A percentile compares a stretch with the other conserved stretches of the same genome.
These are phyloP conservation scores for Sander lucioperca DNA, from an alignment of 2,113 vertebrate genomes.

Conservation along the genomic window DNA sequence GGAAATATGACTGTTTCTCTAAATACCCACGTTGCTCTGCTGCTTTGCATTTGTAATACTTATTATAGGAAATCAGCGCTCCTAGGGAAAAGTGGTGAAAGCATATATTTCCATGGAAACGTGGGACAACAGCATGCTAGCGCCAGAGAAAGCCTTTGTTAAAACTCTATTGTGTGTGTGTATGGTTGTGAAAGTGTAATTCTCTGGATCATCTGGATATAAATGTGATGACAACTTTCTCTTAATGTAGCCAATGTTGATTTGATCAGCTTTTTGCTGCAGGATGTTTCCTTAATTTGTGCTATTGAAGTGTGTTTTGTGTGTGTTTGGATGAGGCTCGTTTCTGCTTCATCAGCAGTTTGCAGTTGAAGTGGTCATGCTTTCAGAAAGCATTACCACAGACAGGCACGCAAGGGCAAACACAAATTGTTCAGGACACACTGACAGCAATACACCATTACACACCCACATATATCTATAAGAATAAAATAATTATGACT, in stretches of 20 bases:
- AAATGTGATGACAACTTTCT: not conserved
- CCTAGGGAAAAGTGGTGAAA: not conserved
- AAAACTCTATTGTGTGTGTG: not conserved
- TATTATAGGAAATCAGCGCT: not conserved
- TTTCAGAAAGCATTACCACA: conserved; percentile 55
- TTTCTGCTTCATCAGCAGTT: conserved; percentile 37
- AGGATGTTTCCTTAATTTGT: not conserved
- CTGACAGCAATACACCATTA: not conserved
- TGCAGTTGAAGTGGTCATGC: conserved; percentile 46
- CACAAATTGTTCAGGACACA: conserved; percentile 10
- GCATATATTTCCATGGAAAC: conserved; percentile 13
- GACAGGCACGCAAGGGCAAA: not conserved
- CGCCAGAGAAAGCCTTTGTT: not conserved
- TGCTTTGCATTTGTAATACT: not conserved
- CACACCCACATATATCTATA: not conserved
- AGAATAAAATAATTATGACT: conserved; percentile 39
- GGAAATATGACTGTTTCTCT: not conserved
- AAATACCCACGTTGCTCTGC: not conserved
- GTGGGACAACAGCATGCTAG: not conserved
- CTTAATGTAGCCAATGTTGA: not conserved
- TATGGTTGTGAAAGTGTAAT: not conserved
- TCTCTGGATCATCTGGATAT: not conserved
- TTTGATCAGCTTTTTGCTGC: not conserved
- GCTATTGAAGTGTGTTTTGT: not conserved
- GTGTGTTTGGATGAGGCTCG: conserved; percentile 10